Evolutionary conservation across 2,113 vertebrate species (phyloP), one percentile per base, ranked within the genome.

Genomic region (Morphnarchus princeps): DNA sequence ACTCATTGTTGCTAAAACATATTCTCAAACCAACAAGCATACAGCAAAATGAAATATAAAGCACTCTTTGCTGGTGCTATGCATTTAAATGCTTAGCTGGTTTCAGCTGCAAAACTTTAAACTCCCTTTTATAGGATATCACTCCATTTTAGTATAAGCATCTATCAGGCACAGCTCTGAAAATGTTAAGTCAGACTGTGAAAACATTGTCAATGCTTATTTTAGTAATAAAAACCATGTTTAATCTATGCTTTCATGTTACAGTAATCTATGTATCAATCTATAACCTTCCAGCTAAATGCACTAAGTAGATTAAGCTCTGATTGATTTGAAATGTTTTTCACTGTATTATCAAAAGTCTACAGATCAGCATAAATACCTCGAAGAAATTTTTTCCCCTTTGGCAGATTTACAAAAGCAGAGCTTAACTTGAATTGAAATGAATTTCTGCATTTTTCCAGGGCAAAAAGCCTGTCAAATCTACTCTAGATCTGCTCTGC

Each of bases 311-410:
- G 97, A 97, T 97, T 95, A 96, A 89, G 95, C 71, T 80, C 78
- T 80, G 97, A 97, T 76, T 91, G 97, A 98, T 97, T 93, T 69
- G 86, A 97, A 97, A 90, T 91, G 88, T 95, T 92, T 88, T 96
- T 90, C 94, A 80, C 86, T 85, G 62, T 83, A 86, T 95, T 97
- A 96, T 95, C 95, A 55, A 73, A 95, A 97, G 83, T 92, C 93
- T 91, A 94, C 85, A 95, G 87, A 96, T 97, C 95, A 83, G 70
- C 78, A 82, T 93, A 97, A 97, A 97, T 87, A 97, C 85, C 89
- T 95, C 11, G 22, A 95, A 96, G 95, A 97, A 95, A 82, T 83
- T 85, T 95, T 82, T 80, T 65, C 72, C 91, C 90, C 89, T 90
- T 89, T 96, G 84, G 87, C 76, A 96, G 87, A 94, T 97, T 96